Evolutionary conservation across 2,113 vertebrate species (phyloP).

Genomic region (Psephotus haematonotus): DNA sequence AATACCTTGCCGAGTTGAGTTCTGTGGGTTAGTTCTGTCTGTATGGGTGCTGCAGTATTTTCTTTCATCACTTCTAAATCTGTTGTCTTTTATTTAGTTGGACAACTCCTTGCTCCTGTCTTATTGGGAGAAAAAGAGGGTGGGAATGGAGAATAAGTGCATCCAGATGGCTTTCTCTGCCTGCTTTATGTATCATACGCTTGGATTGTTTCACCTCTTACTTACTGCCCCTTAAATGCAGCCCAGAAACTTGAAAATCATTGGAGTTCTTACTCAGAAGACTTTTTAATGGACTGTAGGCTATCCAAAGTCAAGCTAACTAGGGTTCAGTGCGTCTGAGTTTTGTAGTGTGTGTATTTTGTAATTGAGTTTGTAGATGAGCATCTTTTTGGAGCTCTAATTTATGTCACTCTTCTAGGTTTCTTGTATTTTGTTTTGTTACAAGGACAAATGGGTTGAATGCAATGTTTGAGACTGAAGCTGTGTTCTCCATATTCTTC

Average conservation of each 20-base stretch:
- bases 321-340: neutral
- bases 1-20: constrained; percentile 19
- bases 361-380: neutral
- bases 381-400: neutral
- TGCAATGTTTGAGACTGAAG: fast-evolving
- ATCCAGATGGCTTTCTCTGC: constrained; percentile 49
- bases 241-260: constrained; percentile 33
- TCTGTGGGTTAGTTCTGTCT: neutral
- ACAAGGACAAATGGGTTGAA: neutral
- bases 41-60: neutral
- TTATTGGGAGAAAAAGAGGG: constrained; percentile 29
- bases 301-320: neutral
- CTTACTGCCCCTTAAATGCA: neutral
- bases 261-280: neutral
- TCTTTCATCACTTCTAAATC: constrained; percentile 31
- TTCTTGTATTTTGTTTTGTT: neutral
- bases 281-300: neutral
- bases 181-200: neutral
- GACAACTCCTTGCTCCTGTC: neutral
- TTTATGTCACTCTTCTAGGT: neutral
- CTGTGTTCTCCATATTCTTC: neutral
- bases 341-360: neutral
- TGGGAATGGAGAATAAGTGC: constrained; percentile 23
- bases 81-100: constrained; percentile 39
- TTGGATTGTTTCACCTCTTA: constrained; percentile 1